Conservation (phyloP, 2,113 vertebrate genomes). For the Nanorana parkeri region DNA sequence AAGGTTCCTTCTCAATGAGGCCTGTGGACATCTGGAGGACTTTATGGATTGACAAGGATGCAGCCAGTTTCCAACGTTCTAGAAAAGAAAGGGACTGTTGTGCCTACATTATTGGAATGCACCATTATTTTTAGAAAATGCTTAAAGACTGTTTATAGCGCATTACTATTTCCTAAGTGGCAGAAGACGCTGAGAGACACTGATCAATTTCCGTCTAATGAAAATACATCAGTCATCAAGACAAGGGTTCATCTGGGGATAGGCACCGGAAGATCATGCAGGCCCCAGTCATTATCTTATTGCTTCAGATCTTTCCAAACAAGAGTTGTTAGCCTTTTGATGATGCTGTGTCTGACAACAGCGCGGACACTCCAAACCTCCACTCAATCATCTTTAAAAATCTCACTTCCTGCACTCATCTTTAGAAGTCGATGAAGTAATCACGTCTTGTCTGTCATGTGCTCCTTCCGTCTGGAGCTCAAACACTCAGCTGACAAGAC, state of each 20-base stretch:
- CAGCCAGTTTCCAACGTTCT: no score
- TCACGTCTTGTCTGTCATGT: background rate
- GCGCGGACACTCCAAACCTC: constrained; percentile 22
- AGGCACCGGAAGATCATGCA: constrained; percentile 1
- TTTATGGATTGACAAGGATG: no score
- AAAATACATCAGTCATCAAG: constrained; percentile 17
- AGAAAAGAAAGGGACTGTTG: no score
- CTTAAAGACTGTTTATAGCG: no score
- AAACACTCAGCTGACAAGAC: background rate
- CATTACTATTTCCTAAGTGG: background rate
- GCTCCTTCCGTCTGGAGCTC: constrained; percentile 6
- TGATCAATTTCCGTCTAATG: constrained; percentile 18
- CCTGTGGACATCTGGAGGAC: no score
- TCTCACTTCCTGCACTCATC: constrained; percentile 18
- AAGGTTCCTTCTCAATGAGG: no score
- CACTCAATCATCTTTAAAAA: constrained; percentile 13
- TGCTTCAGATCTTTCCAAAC: background rate
- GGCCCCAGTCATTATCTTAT: constrained; percentile 13
- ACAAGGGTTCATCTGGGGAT: constrained; percentile 19
- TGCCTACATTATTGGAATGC: no score
- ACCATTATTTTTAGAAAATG: no score
- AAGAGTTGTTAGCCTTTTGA: constrained; percentile 5
- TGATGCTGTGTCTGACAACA: constrained; percentile 33
- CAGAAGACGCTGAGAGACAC: constrained; percentile 10
- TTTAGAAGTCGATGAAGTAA: constrained; percentile 28